Base-by-base conservation (phyloP, 2,113 vertebrate genomes). In the Hymenochirus boettgeri region DNA sequence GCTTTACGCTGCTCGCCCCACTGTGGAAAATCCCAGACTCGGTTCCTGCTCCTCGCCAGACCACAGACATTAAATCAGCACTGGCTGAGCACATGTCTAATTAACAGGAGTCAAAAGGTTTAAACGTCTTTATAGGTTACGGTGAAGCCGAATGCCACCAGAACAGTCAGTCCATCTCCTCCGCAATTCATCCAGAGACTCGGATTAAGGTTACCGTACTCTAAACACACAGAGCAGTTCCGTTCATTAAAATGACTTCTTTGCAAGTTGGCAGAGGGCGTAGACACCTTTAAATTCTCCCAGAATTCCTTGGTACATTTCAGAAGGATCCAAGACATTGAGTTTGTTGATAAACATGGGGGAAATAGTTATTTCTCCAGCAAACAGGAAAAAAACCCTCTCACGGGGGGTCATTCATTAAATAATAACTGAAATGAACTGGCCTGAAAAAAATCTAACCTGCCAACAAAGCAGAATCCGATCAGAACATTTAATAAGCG, bases 21-120 rank as follows among this genome's bases (percentile, higher is more conserved):
- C 27, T 57, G 57, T 65, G 63, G 53, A 57, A 5, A 6, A 31
- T 12, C 37, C 55, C 64, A 67, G 42, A 58, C 45, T 18, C 24
- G 22, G 13, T 39, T 37, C 45, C 17, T 17, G 18, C 22, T 57
- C 50, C 21, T 57, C 19, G 46, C 62, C 42, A 56, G 63, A 66
- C 27, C 54, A 57, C 63, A 66, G 64, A 67, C 17, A 67, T 26
- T 19, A 25, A 33, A 22, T 25, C n/a, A 31, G 55, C 8, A 52
- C 55, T 51, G 56, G 64, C 64, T 37, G 18, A 59, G 64, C 47
- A n/a, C 25, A 37, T 7, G 24, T 23, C 64, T 59, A 56, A 57
- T 50, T 52, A 59, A 59, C 23, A 39, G 33, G 64, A 59, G 64
- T 31, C 64, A 42, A 52, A 17, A 12, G 55, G 64, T 59, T 56